Base-by-base conservation (phyloP, 2,888 invertebrate genomes). In the Diachrysia chrysitis region DNA sequence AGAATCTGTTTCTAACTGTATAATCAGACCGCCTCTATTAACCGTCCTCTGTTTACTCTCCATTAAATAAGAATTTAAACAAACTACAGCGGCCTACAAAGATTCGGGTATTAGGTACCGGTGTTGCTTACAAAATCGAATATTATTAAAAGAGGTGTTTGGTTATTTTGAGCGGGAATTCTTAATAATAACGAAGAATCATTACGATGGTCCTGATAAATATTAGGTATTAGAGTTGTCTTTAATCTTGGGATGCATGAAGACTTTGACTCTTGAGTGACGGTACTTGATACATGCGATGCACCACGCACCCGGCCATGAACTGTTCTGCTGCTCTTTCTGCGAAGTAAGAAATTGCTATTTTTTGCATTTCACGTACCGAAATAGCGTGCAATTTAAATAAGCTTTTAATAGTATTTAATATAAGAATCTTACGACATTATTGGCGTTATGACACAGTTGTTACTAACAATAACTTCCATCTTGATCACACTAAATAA, bases 31-130 rank as follows among this genome's bases (percentile, higher is more conserved):
- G 21, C 48, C 48, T 51, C 48, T 51, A 51, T 51, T 51, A 51
- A 51, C 48, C 48, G 19, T 19, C 48, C 48, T 48, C 66, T 66
- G 66, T 71, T 61, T 58, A 61, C 73, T 53, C n/a, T 57, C 32
- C 51, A 60, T 72, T 65, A 57, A 60, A 46, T 29, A 53, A 65
- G 53, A 42, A 37, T 57, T 25, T 42, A 32, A 21, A 48, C 19
- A 42, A 58, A 37, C 48, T 51, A 51, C 48, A 21, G 48, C 4
- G 12, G 48, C 48, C 21, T 51, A n/a, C 16, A n/a, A 21, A 51
- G 48, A 21, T 21, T 51, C 48, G 19, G 48, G 42, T 42, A 42
- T n/a, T 42, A 42, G n/a, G 42, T n/a, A 42, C n/a, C 42, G 7
- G 6, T 42, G 42, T n/a, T 42, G 42, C 42, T 42, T 42, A 42